Conservation (phyloP, 2,113 vertebrate species). For the Rhombomys opimus region DNA sequence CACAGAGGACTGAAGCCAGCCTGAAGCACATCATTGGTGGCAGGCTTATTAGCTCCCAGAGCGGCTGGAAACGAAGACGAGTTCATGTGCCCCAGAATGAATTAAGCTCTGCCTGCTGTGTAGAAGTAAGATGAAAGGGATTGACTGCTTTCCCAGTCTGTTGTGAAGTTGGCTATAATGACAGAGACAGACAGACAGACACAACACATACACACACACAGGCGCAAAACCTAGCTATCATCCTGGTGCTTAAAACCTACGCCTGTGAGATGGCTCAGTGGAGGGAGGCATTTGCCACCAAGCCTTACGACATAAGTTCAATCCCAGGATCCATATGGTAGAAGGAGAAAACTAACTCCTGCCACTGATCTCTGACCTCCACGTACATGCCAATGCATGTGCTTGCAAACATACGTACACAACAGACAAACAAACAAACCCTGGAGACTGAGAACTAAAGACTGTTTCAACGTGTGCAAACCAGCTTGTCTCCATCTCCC, state of each 20-base stretch:
- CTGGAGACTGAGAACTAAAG: neutral
- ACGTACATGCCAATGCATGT: neutral
- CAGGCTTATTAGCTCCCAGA: accelerated
- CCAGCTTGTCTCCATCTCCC: neutral
- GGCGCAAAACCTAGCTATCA: neutral
- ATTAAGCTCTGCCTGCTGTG: neutral
- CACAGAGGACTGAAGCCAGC: neutral
- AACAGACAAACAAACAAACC: neutral
- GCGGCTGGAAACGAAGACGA: accelerated
- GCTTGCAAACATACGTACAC: neutral
- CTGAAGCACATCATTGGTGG: neutral
- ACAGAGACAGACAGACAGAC: neutral
- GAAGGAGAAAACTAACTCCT: neutral
- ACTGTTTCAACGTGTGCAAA: accelerated
- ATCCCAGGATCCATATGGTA: neutral
- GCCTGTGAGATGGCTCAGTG: neutral
- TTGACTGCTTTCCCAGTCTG: neutral
- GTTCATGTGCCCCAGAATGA: neutral
- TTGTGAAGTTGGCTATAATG: neutral
- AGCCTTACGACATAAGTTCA: neutral
- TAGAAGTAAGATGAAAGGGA: neutral
- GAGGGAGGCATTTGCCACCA: neutral
- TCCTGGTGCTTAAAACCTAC: neutral
- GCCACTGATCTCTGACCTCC: neutral
- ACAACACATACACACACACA: neutral